Conservation (phyloP, 2,113 vertebrate species). For the Hippocampus zosterae region DNA sequence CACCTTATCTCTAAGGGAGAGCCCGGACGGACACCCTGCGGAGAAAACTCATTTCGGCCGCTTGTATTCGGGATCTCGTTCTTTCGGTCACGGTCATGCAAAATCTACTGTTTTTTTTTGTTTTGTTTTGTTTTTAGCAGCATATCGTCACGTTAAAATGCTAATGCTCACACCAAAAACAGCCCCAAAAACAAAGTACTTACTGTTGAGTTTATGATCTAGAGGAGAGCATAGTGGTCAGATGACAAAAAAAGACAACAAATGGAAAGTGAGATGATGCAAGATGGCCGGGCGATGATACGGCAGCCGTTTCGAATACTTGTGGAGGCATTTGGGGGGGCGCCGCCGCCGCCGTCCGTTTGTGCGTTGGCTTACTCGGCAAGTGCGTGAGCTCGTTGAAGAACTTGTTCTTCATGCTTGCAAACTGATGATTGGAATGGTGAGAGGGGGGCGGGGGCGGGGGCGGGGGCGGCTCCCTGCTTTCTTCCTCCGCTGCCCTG, state of each 20-base stretch:
- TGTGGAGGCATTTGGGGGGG: too few relatives aligned
- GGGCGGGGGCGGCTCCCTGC: constrained; percentile 31
- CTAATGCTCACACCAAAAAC: too few relatives aligned
- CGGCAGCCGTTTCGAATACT: too few relatives aligned
- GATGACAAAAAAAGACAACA: constrained; percentile 13
- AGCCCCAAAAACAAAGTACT: constrained; percentile 49
- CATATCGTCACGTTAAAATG: too few relatives aligned
- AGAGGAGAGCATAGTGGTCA: constrained; percentile 23
- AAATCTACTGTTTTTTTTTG: too few relatives aligned
- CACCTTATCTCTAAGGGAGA: too few relatives aligned
- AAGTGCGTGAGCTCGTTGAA: constrained; percentile 74
- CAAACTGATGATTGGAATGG: constrained; percentile 68
- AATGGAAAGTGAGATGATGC: constrained; percentile 1
- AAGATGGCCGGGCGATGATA: neutral
- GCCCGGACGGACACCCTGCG: too few relatives aligned
- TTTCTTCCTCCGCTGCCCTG: constrained; percentile 61
- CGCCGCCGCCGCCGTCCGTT: too few relatives aligned
- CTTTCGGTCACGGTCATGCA: too few relatives aligned
- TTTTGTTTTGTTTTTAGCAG: too few relatives aligned
- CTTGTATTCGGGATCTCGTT: too few relatives aligned
- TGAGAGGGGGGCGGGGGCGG: constrained; percentile 40
- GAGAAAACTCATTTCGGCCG: too few relatives aligned
- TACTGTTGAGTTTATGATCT: constrained; percentile 74
- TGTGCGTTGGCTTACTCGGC: constrained; percentile 62
- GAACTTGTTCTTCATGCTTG: constrained; percentile 75